Evolutionary conservation across 2,113 vertebrate species (phyloP), one percentile per base, ranked within the genome.

Genomic region (Ictalurus furcatus): DNA sequence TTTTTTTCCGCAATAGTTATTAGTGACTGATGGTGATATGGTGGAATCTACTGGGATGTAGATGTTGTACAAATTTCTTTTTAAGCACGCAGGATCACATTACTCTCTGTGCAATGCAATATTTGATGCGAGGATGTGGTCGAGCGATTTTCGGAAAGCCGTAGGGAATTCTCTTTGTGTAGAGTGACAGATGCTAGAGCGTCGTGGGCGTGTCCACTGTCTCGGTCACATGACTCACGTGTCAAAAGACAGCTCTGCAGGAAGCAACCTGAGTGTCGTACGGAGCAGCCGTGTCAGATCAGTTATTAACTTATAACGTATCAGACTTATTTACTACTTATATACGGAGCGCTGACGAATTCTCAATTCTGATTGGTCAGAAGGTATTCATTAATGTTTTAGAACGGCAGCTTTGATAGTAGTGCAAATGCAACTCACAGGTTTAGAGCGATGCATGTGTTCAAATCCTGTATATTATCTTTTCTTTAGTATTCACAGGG

Each of bases 141-240:
- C 52, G 48, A 84, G 56, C 59, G 25, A 73, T 61, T 84, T 61
- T 34, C 0, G 56, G 48, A 88, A 34, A 30, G 73, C 80, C 58
- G 34, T 25, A 37, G 40, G 80, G 80, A 84, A 88, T 61, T 84
- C 67, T 28, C 37, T 40, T 73, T 78, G 76, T 88, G 58, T 65
- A 17, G 61, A 82, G 21, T 84, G 91, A 84, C 89, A 89, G 91
- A 88, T 90, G 91, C 86, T 69, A 59, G 74, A 86, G 82, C 23
- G 0, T 79, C 5, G 6, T 59, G 30, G 69, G 81, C 16, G 82
- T 71, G 54, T 59, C 63, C 54, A 19, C 21, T 30, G 54, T 54
- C 79, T 59, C 11, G 14, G 34, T 58, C 9, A 54, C 86, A 87
- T 89, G 79, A 63, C 54, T 23, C 28, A 6, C n/a, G 21, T 21